Conservation (phyloP, 2,113 vertebrate species). For the Etheostoma spectabile region DNA sequence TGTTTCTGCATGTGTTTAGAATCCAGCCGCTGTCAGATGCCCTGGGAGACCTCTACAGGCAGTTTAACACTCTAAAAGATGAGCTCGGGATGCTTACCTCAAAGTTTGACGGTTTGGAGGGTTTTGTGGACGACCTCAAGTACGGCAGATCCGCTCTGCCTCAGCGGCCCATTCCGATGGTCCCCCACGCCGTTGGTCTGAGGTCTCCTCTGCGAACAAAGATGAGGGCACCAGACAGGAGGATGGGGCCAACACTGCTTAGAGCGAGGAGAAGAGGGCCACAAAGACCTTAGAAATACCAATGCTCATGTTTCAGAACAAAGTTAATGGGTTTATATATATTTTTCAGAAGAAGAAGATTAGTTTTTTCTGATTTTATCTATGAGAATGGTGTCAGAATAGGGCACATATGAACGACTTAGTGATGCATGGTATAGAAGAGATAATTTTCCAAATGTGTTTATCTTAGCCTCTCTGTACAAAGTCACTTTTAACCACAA, state of each 20-base stretch:
- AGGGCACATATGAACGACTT: not conserved
- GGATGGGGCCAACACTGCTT: conserved; percentile 3
- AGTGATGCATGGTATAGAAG: conserved; percentile 14
- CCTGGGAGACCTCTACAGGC: conserved; percentile 86
- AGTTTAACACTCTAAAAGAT: conserved; percentile 87
- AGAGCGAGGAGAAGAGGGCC: conserved; percentile 60
- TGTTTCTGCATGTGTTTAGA: conserved; percentile 66
- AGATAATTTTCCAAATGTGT: not conserved
- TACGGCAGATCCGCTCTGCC: conserved; percentile 58
- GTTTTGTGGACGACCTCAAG: conserved; percentile 84
- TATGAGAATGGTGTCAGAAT: not conserved
- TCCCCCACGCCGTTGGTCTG: conserved; percentile 28
- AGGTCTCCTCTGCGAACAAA: conserved; percentile 38
- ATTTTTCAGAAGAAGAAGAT: conserved; percentile 15
- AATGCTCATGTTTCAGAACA: conserved; percentile 1
- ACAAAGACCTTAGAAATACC: conserved; percentile 40
- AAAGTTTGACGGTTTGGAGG: conserved; percentile 85
- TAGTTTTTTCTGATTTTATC: conserved; percentile 2
- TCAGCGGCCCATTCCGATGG: conserved; percentile 29
- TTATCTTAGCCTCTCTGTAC: not conserved
- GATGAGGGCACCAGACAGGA: conserved; percentile 35
- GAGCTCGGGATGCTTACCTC: conserved; percentile 83
- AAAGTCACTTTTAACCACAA: conserved; percentile 46
- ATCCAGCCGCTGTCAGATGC: conserved; percentile 88
- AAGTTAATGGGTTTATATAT: conserved; percentile 10